Percentiles rank a stretch among this genome's conserved stretches.
Conservation (phyloP, 1,140 invertebrate species). For the Ctenoplectra terminalis region DNA sequence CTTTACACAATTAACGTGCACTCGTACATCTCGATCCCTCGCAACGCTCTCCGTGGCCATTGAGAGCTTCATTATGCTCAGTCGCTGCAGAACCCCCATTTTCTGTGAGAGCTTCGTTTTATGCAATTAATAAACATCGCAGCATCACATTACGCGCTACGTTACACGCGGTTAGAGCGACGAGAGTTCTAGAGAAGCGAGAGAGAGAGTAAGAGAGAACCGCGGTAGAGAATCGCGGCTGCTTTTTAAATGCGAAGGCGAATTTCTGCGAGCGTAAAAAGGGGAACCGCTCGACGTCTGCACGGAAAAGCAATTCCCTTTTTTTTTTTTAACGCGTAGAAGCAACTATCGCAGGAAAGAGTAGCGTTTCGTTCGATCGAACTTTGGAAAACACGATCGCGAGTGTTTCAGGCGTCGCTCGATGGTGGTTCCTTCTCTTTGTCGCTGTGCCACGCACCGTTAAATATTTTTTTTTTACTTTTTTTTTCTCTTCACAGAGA, state of each 20-base stretch:
- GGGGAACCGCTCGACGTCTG: no score
- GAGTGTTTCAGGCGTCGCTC: neutral
- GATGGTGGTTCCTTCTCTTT: no score
- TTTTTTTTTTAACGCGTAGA: no score
- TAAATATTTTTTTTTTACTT: no score
- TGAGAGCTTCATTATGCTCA: slow-evolving; percentile 10
- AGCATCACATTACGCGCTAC: neutral
- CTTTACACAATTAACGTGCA: neutral
- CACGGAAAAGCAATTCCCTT: no score
- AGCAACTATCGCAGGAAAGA: no score
- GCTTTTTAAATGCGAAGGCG: neutral
- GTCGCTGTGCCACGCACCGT: neutral
- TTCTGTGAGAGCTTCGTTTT: slow-evolving; percentile 3
- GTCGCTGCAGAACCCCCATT: neutral
- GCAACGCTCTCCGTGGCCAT: neutral
- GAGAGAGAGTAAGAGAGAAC: no score
- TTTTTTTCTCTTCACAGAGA: slow-evolving; percentile 13
- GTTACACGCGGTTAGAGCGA: slow-evolving; percentile 16
- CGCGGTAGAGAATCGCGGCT: no score
- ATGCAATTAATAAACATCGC: slow-evolving; percentile 27
- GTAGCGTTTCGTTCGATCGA: no score
- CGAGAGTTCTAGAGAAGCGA: neutral
- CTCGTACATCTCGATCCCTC: neutral
- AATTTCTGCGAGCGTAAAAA: neutral
- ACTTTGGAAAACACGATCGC: neutral